phyloP scores from a whole-genome alignment of 2,888 invertebrate genomes.

The Orthosia cruda region DNA sequence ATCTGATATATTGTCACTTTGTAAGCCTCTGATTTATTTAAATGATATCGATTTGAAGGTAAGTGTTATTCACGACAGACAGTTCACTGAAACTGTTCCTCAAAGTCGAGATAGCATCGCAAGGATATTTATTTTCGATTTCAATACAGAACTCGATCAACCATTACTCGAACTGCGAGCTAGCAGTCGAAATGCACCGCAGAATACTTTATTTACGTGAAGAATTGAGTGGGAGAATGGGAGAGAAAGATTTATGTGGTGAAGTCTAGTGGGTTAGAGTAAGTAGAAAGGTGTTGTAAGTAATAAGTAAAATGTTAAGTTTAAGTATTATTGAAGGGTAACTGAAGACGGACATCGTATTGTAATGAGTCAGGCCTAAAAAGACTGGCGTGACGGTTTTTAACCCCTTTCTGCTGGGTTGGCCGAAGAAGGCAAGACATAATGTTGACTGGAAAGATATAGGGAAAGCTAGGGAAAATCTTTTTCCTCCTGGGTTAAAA shows the following conservation, averaged over 20 bases:
- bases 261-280: background rate
- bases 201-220: slow-evolving; percentile 34
- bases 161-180: slow-evolving; percentile 8
- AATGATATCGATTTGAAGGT: background rate
- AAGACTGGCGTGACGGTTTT: too few species aligned
- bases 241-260: slow-evolving; percentile 25
- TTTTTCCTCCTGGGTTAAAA: too few species aligned
- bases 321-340: too few species aligned
- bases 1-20: too few species aligned
- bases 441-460: too few species aligned
- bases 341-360: too few species aligned
- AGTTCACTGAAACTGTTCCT: slow-evolving; percentile 24
- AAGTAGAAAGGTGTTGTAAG: background rate
- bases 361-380: too few species aligned
- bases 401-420: too few species aligned
- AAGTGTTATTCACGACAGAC: background rate
- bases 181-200: slow-evolving; percentile 31
- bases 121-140: slow-evolving; percentile 37
- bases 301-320: background rate
- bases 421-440: too few species aligned
- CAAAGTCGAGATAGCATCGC: slow-evolving; percentile 28
- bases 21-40: background rate
- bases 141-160: slow-evolving; percentile 22
- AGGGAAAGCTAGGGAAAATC: too few species aligned
- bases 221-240: slow-evolving; percentile 20